A percentile compares a stretch with the other conserved stretches of the same genome.
phyloP scores from a whole-genome alignment of 1,140 invertebrate species.

The Rhysida immarginata region DNA sequence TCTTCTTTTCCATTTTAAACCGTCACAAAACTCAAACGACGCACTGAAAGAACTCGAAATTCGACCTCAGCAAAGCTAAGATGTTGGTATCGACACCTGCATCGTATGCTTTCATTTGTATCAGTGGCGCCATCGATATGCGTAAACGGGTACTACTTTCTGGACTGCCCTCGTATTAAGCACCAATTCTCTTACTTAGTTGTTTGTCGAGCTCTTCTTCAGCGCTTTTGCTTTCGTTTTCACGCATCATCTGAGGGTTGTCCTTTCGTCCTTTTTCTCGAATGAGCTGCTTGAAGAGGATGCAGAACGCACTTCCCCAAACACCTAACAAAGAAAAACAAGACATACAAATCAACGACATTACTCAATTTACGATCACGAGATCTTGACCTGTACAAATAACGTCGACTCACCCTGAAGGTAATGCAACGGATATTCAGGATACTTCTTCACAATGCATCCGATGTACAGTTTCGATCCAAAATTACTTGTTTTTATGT shows the following conservation, averaged over 20 bases:
- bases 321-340: conserved; percentile 24
- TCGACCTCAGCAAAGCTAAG: no score
- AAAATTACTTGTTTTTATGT: conserved; percentile 33
- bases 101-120: no score
- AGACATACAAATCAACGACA: no score
- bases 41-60: no score
- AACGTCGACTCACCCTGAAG: conserved; percentile 22
- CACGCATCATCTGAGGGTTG: conserved; percentile 29
- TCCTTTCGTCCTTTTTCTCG: conserved; percentile 24
- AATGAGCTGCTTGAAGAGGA: conserved; percentile 33
- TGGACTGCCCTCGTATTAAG: no score
- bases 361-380: no score
- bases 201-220: conserved; percentile 13
- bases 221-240: conserved; percentile 17
- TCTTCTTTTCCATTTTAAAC: no score
- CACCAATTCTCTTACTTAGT: conserved; percentile 19
- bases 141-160: no score
- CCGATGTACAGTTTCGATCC: conserved; percentile 36
- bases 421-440: conserved; percentile 31
- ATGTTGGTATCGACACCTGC: no score
- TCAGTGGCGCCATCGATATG: no score
- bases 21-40: no score
- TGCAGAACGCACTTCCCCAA: conserved; percentile 38
- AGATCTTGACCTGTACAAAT: no score
- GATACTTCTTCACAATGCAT: conserved; percentile 28